Evolutionary conservation across 2,113 vertebrate genomes (phyloP), one percentile per base, ranked within the genome.

Genomic region (Coregonus clupeaformis): DNA sequence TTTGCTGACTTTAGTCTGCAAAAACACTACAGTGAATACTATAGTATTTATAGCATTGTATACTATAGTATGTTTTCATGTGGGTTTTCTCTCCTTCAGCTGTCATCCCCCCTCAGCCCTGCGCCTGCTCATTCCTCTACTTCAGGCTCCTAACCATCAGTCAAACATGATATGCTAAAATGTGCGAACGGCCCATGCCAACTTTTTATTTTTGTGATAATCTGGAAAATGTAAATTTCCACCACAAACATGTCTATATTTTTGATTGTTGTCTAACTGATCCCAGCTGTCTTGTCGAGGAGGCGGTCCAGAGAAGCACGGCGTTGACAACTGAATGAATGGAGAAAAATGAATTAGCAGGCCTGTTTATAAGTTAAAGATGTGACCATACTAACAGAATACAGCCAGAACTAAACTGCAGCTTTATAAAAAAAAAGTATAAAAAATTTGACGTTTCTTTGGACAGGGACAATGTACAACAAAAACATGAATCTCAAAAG

Each of bases 181-280:
- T 42, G 49, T 30, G 47, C 16, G 72, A 71, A 57, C 69, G 32
- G 24, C 49, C 69, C 65, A 79, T 42, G 66, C 47, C 71, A 59
- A 74, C 71, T 20, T 69, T 78, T 67, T 72, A 74, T 78, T 78
- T 78, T 78, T 65, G 29, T 16, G 49, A 72, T 83, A 85, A 87
- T 85, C 80, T 82, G 70, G 69, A 87, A 85, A 85, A 85, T 82
- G 71, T 82, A 80, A 59, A 76, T 82, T 84, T 77, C 75, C 71
- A 73, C 72, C 83, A 74, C 80, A 84, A 71, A 73, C 76, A 82
- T 75, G 76, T 69, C 64, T 69, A 42, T 42, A 42, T 11, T 42
- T 42, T 42, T 71, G 77, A 78, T 84, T 79, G 82, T 70, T 59
- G 27, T 62, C 36, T 74, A 85, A 87, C 68, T 11, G 69, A 73